Percentiles rank a stretch among this genome's conserved stretches.
phyloP scores from a whole-genome alignment of 1,140 invertebrate species.

The Ylistrum balloti region DNA sequence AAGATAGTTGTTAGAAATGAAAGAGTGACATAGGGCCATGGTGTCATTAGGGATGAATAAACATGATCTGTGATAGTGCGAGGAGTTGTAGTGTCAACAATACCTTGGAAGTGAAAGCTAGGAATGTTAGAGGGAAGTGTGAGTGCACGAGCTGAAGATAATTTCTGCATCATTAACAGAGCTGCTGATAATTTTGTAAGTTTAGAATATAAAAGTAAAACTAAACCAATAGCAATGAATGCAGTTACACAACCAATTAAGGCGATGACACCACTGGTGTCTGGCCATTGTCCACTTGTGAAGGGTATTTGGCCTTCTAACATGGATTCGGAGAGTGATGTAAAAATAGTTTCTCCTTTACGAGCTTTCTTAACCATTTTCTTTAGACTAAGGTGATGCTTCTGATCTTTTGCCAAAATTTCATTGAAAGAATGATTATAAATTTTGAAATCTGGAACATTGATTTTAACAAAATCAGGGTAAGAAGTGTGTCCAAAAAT shows the following conservation, averaged over 20 bases:
- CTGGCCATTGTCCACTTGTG: background rate
- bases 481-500: conserved; percentile 48
- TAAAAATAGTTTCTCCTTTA: conserved; percentile 15
- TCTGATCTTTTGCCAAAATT: background rate
- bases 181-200: background rate
- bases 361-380: background rate
- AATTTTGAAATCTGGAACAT: conserved; percentile 20
- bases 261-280: conserved; percentile 43
- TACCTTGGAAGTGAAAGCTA: too few species aligned
- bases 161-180: background rate
- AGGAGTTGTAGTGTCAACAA: too few species aligned
- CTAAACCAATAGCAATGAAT: background rate
- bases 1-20: conserved; percentile 21
- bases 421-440: background rate
- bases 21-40: too few species aligned
- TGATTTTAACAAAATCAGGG: background rate
- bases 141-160: too few species aligned
- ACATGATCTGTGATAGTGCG: background rate
- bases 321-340: conserved; percentile 34
- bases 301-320: background rate
- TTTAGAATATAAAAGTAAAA: background rate
- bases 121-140: too few species aligned
- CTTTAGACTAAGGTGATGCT: conserved; percentile 40
- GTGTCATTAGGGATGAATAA: background rate
- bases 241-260: background rate